Evolutionary conservation across 2,888 invertebrate genomes (phyloP).

Genomic region (Gari tellinella): DNA sequence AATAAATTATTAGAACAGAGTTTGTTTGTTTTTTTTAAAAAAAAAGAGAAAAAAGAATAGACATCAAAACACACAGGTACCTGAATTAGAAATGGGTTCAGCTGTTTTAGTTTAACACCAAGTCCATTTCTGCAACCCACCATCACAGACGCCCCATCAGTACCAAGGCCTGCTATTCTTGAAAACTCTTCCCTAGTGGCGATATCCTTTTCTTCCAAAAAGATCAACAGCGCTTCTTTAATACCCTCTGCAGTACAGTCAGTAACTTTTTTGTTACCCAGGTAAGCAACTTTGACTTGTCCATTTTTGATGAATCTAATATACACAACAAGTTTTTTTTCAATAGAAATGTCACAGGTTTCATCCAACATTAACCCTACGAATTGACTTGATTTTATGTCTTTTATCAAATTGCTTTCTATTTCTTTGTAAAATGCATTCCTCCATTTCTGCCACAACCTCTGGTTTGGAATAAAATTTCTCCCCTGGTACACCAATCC

Average conservation of each 20-base stretch:
- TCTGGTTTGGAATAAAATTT: no score
- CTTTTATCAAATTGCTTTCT: no score
- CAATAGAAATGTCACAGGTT: no score
- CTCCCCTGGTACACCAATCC: no score
- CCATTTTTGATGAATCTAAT: conserved; percentile 15
- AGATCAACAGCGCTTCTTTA: conserved; percentile 10
- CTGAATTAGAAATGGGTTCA: conserved; percentile 4
- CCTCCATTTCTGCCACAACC: no score
- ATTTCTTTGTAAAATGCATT: no score
- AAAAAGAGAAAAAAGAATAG: no score
- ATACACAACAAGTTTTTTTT: conserved; percentile 15
- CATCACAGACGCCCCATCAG: conserved; percentile 34
- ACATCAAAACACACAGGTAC: no score
- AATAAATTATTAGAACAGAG: no score
- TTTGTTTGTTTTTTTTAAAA: no score
- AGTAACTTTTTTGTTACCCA: conserved; percentile 10
- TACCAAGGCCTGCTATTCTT: conserved; percentile 11
- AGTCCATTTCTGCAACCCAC: conserved; percentile 18
- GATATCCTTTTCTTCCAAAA: conserved; percentile 8
- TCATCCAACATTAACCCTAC: no score
- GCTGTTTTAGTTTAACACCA: conserved; percentile 15
- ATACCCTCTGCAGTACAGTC: conserved; percentile 30
- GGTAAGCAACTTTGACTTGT: conserved; percentile 4
- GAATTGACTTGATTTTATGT: no score
- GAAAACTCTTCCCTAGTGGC: conserved; percentile 7